phyloP scores from a whole-genome alignment of 2,113 vertebrate species.

The Hippolais icterina region DNA sequence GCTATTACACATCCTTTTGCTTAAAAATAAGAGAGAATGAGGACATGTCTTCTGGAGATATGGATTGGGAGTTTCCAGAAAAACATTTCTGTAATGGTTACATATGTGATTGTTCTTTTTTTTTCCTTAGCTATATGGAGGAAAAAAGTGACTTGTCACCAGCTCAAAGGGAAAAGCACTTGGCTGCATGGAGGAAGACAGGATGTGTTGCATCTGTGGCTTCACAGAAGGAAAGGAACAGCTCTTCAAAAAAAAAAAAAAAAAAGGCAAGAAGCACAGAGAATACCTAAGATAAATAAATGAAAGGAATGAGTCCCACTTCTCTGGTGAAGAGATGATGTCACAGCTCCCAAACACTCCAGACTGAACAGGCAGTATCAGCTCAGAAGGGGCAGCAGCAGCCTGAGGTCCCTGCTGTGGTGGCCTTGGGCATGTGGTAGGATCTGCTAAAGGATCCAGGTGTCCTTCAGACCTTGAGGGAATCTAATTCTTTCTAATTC shows the following conservation, averaged over 20 bases:
- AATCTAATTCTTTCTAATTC: neutral
- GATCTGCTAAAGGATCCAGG: neutral
- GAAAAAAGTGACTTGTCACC: conserved; percentile 18
- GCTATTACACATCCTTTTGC: neutral
- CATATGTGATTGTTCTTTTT: conserved; percentile 51
- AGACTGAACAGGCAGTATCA: neutral
- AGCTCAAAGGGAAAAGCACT: conserved; percentile 31
- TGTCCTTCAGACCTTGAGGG: neutral
- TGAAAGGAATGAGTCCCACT: neutral
- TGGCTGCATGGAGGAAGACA: neutral
- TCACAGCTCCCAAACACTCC: neutral
- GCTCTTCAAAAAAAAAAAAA: neutral
- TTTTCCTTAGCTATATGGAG: neutral
- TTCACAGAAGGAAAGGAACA: conserved; percentile 35
- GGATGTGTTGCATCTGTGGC: conserved; percentile 18
- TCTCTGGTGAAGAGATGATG: neutral
- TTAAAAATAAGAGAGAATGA: neutral
- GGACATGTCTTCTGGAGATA: conserved; percentile 7
- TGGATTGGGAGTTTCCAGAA: neutral
- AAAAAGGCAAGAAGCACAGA: neutral
- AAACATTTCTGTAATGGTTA: conserved; percentile 22
- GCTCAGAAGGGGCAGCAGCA: neutral
- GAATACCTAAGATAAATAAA: neutral
- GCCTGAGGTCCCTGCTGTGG: fast-evolving
- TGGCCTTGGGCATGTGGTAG: neutral